These are phyloP conservation scores for Anisognathus igniventris DNA, from an alignment of 2,797 vertebrate species.

Conservation along the genomic window DNA sequence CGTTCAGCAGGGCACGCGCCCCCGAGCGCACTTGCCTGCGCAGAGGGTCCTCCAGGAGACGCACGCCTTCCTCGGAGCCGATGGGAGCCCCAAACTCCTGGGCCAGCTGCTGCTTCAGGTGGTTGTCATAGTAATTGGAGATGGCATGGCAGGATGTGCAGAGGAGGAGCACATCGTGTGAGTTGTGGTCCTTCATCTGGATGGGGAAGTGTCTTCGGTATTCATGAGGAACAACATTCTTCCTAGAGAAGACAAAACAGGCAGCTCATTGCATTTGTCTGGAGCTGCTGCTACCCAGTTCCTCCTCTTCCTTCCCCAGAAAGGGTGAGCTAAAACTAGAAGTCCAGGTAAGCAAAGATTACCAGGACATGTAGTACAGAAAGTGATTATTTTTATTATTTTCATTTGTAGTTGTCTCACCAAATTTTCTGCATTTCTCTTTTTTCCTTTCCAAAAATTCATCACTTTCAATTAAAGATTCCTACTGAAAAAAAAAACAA, in stretches of 20 bases:
- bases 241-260: conserved; percentile 75
- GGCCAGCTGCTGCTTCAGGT: conserved; percentile 90
- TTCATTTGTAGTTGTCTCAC: not conserved
- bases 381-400: not conserved
- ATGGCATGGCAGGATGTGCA: conserved; percentile 93
- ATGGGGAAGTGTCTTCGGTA: conserved; percentile 94
- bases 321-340: not conserved
- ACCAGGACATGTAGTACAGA: not conserved
- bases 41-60: conserved; percentile 86
- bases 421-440: not conserved
- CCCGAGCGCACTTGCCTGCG: conserved; percentile 89
- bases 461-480: not conserved
- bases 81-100: conserved; percentile 87
- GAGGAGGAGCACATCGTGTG: conserved; percentile 93
- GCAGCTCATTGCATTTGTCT: not conserved
- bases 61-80: conserved; percentile 89
- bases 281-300: not conserved
- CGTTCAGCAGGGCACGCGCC: conserved; percentile 87
- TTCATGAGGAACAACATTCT: conserved; percentile 94
- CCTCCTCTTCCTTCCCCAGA: not conserved
- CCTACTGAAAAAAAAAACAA: not conserved
- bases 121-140: conserved; percentile 90
- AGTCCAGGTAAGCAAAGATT: not conserved
- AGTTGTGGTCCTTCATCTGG: conserved; percentile 99
- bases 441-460: not conserved